These are phyloP conservation scores for Lepetodrilus schrolli DNA, from an alignment of 2,888 invertebrate species.

Conservation along the genomic window DNA sequence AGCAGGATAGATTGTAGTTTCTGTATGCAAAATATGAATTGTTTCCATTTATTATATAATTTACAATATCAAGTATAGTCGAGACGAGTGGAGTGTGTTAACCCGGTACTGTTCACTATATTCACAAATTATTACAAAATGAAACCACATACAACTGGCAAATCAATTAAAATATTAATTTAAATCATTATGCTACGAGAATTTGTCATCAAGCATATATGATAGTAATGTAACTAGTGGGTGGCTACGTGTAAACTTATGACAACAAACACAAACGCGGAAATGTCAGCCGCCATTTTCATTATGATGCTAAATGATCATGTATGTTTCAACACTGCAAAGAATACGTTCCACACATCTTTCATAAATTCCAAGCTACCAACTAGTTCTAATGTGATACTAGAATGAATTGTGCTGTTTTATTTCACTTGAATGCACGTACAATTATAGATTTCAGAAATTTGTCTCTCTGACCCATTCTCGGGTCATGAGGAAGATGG, in stretches of 20 bases:
- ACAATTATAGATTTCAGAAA: background rate
- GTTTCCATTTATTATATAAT: background rate
- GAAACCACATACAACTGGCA: background rate
- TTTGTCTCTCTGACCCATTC: background rate
- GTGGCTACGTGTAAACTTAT: background rate
- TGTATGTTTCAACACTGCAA: background rate
- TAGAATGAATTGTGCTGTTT: background rate
- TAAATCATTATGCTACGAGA: background rate
- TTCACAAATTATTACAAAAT: background rate
- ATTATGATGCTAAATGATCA: background rate
- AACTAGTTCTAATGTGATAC: background rate
- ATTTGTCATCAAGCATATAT: background rate
- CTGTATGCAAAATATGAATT: background rate
- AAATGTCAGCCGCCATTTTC: slow-evolving; percentile 21
- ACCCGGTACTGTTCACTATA: background rate
- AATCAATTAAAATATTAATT: slow-evolving; percentile 10
- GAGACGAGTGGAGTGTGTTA: slow-evolving; percentile 1
- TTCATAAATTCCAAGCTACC: background rate
- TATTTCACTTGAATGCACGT: background rate
- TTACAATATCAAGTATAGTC: background rate
- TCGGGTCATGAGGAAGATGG: background rate
- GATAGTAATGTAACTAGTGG: background rate
- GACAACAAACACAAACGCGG: slow-evolving; percentile 20
- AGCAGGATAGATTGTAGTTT: slow-evolving; percentile 4
- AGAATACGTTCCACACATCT: background rate